Conservation (phyloP, 2,113 vertebrate species). For the Otocyon megalotis region DNA sequence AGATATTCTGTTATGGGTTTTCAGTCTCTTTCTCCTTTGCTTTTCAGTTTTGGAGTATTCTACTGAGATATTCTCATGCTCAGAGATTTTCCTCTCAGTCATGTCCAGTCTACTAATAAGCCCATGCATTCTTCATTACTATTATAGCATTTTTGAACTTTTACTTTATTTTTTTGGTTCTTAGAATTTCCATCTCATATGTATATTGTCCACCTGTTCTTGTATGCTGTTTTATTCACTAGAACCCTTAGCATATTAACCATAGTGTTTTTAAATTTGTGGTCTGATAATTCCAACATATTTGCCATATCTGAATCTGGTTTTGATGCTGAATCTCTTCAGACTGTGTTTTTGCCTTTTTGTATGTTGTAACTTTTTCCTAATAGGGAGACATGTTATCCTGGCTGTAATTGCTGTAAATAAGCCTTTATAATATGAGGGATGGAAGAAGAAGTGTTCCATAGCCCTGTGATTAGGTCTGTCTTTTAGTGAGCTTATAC, state of each 20-base stretch:
- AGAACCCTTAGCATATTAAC: background rate
- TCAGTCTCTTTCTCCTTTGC: background rate
- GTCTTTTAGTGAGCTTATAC: background rate
- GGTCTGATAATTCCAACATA: background rate
- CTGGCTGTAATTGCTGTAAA: background rate
- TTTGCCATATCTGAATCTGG: background rate
- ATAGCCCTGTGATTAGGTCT: background rate
- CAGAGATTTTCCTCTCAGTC: background rate
- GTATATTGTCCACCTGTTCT: background rate
- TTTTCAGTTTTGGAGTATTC: background rate
- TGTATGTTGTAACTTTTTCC: background rate
- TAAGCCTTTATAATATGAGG: background rate
- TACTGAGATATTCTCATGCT: background rate
- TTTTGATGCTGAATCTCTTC: background rate
- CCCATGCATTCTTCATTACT: background rate
- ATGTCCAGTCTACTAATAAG: background rate
- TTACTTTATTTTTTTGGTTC: background rate
- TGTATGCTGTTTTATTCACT: background rate
- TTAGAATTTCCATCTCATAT: background rate
- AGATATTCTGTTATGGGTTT: background rate
- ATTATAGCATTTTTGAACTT: background rate
- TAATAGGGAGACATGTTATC: background rate
- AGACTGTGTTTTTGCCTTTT: background rate
- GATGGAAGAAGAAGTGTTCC: background rate
- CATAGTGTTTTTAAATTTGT: background rate